phyloP scores from a whole-genome alignment of 53 echinoderm and acorn worm species.

The Zoroaster sp. region DNA sequence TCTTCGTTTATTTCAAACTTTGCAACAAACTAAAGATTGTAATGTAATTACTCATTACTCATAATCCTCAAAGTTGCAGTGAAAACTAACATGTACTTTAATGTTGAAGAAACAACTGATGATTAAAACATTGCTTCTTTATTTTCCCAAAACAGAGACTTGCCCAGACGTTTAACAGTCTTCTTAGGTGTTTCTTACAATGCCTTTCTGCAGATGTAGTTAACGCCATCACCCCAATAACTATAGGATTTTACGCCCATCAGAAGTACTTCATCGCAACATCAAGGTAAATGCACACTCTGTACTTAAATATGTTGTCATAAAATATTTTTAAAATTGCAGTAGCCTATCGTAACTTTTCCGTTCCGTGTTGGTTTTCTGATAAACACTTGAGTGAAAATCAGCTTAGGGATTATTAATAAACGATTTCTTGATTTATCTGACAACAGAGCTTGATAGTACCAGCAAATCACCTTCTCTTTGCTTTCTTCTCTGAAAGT shows the following conservation, averaged over 20 bases:
- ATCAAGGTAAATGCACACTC: slow-evolving; percentile 30
- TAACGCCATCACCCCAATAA: slow-evolving; percentile 56
- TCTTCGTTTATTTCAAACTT: too few relatives aligned
- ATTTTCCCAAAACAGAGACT: slow-evolving; percentile 5
- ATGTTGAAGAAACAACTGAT: background rate
- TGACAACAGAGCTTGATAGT: slow-evolving; percentile 34
- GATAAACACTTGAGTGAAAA: too few relatives aligned
- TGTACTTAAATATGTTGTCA: background rate
- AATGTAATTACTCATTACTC: too few relatives aligned
- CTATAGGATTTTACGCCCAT: slow-evolving; percentile 44
- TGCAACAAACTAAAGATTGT: too few relatives aligned
- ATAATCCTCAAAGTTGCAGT: background rate
- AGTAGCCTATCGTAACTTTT: background rate
- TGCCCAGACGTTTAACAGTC: slow-evolving; percentile 18
- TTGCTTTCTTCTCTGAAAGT: slow-evolving; percentile 75
- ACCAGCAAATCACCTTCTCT: slow-evolving; percentile 70
- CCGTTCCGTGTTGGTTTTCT: too few relatives aligned
- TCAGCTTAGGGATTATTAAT: too few relatives aligned
- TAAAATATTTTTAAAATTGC: background rate
- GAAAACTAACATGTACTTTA: background rate
- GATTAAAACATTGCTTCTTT: background rate
- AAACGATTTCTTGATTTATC: slow-evolving; percentile 24
- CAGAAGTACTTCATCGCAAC: slow-evolving; percentile 60
- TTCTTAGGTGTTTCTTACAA: slow-evolving; percentile 22
- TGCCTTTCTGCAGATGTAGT: slow-evolving; percentile 39